Evolutionary conservation across 2,797 vertebrate species (phyloP).

Genomic region (Chelidonichthys spinosus): DNA sequence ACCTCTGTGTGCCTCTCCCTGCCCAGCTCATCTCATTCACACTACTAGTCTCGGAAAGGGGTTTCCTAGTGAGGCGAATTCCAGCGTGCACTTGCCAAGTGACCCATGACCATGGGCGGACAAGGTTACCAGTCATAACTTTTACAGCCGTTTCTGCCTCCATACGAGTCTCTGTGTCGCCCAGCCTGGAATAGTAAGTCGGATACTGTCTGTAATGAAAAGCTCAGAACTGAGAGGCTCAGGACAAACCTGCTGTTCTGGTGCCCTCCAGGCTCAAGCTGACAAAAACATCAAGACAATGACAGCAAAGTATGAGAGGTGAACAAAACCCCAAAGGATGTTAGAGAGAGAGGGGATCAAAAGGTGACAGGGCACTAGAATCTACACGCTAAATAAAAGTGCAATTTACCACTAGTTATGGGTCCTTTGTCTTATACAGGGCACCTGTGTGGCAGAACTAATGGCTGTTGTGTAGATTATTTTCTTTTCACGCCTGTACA

Average conservation of each 20-base stretch:
- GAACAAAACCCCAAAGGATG: slow-evolving; percentile 80
- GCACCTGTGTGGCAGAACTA: slow-evolving; percentile 40
- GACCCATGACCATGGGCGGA: slow-evolving; percentile 82
- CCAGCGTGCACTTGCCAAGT: slow-evolving; percentile 81
- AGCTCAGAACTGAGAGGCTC: slow-evolving; percentile 72
- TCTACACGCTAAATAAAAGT: slow-evolving; percentile 69
- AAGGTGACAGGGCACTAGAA: slow-evolving; percentile 71
- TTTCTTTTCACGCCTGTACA: slow-evolving; percentile 3
- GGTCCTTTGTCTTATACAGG: slow-evolving; percentile 43
- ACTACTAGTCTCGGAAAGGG: slow-evolving; percentile 67
- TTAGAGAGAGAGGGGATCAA: slow-evolving; percentile 64
- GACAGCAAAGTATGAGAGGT: slow-evolving; percentile 93
- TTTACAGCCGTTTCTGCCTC: slow-evolving; percentile 79
- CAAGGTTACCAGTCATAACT: slow-evolving; percentile 81
- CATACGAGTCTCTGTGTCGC: slow-evolving; percentile 61
- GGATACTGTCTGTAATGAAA: slow-evolving; percentile 71
- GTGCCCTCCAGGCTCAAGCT: slow-evolving; percentile 92
- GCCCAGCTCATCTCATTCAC: slow-evolving; percentile 71
- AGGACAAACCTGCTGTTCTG: slow-evolving; percentile 90
- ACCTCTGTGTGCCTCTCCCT: slow-evolving; percentile 65
- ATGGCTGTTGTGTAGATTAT: slow-evolving; percentile 7
- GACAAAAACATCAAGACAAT: slow-evolving; percentile 95
- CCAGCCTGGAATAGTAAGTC: slow-evolving; percentile 75
- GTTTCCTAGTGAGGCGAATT: slow-evolving; percentile 85
- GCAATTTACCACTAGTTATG: slow-evolving; percentile 62